phyloP scores from a whole-genome alignment of 2,888 invertebrate species.

The Philonicus albiceps region DNA sequence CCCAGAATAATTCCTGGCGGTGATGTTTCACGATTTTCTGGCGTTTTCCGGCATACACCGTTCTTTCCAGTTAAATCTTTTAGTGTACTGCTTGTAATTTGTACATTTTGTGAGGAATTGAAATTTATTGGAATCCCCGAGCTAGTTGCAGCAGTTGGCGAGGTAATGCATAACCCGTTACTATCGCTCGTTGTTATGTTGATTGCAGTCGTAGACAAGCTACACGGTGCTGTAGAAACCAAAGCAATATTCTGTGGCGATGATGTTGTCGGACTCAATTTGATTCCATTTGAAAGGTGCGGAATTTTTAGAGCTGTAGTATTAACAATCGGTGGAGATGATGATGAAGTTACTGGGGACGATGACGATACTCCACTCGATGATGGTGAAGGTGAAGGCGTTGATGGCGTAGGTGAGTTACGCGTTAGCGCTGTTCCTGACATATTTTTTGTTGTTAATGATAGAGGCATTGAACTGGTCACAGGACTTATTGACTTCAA shows the following conservation, averaged over 20 bases:
- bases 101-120: conserved; percentile 43
- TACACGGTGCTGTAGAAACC: not conserved
- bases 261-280: conserved; percentile 49
- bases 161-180: conserved; percentile 5
- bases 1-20: conserved; percentile 19
- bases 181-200: conserved; percentile 41
- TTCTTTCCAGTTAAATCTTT: conserved; percentile 48
- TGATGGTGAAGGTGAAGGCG: conserved; percentile 61
- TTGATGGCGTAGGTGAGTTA: conserved; percentile 61
- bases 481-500: conserved; percentile 43
- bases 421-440: conserved; percentile 56
- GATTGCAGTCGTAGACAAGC: conserved; percentile 33
- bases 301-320: conserved; percentile 26
- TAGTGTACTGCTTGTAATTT: conserved; percentile 41
- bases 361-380: conserved; percentile 59
- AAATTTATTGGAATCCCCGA: conserved; percentile 45
- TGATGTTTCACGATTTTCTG: conserved; percentile 35
- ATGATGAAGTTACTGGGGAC: conserved; percentile 56
- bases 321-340: conserved; percentile 54
- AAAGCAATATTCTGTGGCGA: conserved; percentile 38
- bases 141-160: conserved; percentile 17
- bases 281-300: conserved; percentile 54
- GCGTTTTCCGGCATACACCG: conserved; percentile 43
- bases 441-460: conserved; percentile 56
- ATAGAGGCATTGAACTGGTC: conserved; percentile 52